These are phyloP conservation scores for Sipunculus nudus DNA, from an alignment of 2,888 invertebrate species.

Conservation along the genomic window DNA sequence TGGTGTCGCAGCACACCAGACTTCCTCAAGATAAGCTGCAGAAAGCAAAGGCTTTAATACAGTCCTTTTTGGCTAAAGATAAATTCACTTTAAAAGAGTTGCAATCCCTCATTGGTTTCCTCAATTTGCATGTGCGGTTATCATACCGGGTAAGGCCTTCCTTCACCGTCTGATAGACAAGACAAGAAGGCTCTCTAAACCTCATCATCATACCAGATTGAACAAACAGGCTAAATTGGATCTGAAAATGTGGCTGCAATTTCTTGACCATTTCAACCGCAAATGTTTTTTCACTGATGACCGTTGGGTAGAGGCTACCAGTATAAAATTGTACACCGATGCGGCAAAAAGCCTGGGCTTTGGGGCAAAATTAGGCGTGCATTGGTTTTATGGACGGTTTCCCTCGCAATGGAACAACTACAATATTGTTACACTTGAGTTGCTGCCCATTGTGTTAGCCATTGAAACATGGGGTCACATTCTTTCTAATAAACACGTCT, in stretches of 20 bases:
- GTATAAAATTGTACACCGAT: background rate
- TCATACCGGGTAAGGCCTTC: background rate
- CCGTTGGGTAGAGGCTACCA: background rate
- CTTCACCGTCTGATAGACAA: background rate
- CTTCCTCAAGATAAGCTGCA: background rate
- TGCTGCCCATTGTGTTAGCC: background rate
- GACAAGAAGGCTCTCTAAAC: background rate
- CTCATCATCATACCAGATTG: slow-evolving; percentile 1
- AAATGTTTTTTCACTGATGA: background rate
- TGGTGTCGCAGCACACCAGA: background rate
- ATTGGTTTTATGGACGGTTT: background rate
- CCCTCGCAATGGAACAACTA: background rate
- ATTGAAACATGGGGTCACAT: background rate
- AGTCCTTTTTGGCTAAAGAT: no score
- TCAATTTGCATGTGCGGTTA: background rate
- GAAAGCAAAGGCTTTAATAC: no score
- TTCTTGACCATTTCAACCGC: background rate
- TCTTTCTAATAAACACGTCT: background rate
- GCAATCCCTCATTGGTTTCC: background rate
- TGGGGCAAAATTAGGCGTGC: no score
- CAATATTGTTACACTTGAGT: background rate
- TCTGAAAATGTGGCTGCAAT: background rate
- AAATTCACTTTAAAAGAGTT: background rate
- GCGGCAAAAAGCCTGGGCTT: no score
- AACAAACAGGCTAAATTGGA: background rate